These are phyloP conservation scores for Drosophila nikananu DNA, from an alignment of 1,140 invertebrate genomes.

Conservation along the genomic window DNA sequence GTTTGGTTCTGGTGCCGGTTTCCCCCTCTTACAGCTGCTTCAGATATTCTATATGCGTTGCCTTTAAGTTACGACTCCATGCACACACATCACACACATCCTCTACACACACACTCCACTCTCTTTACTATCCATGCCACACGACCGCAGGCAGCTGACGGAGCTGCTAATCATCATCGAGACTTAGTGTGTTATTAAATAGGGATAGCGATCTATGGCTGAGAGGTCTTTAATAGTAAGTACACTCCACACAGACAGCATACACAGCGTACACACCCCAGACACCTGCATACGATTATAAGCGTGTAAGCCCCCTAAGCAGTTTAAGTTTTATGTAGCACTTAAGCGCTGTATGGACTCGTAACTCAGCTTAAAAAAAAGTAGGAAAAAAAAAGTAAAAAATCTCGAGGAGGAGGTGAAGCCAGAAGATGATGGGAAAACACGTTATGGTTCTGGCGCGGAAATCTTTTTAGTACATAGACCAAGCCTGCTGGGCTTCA, in stretches of 20 bases:
- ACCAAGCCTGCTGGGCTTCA: conserved; percentile 39
- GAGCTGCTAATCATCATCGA: conserved; percentile 79
- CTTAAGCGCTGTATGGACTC: conserved; percentile 77
- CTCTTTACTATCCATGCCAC: conserved; percentile 57
- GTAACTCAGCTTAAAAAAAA: conserved; percentile 67
- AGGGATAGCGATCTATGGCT: conserved; percentile 52
- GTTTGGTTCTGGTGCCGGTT: conserved; percentile 68
- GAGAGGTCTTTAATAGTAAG: conserved; percentile 61
- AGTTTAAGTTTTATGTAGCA: conserved; percentile 81
- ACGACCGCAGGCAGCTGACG: conserved; percentile 55
- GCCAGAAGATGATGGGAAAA: conserved; percentile 17
- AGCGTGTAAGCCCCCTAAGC: conserved; percentile 70
- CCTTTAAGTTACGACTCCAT: conserved; percentile 45
- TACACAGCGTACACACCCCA: neutral
- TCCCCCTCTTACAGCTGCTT: conserved; percentile 45
- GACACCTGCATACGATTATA: conserved; percentile 51
- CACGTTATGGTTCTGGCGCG: conserved; percentile 32
- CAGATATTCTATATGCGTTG: conserved; percentile 51
- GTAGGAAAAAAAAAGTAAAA: conserved; percentile 1
- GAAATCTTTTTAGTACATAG: conserved; percentile 45
- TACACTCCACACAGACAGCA: conserved; percentile 28
- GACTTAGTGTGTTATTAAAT: conserved; percentile 75
- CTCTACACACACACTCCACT: conserved; percentile 15
- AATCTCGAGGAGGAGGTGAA: neutral
- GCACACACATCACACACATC: conserved; percentile 13